Evolutionary conservation across 2,797 vertebrate genomes (phyloP), one percentile per base, ranked within the genome.

Genomic region (Monodelphis domestica): DNA sequence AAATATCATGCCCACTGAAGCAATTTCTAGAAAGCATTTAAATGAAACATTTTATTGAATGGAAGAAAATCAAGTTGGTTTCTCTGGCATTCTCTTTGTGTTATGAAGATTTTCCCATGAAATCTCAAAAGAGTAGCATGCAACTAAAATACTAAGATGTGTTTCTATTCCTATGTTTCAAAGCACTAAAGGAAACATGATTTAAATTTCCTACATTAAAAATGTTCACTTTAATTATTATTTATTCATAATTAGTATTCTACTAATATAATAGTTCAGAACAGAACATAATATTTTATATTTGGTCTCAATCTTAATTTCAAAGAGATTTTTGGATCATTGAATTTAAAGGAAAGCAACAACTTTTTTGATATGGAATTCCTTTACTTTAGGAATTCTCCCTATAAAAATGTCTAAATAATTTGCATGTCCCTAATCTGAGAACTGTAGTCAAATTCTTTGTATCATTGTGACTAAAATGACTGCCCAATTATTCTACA

Each of bases 121-220:
- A n/a, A n/a, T n/a, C n/a, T 97, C 91, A 92, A 89, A 94, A 96
- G 94, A 95, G 92, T 93, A 96, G 95, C 90, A 30, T 63, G 55
- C 92, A 54, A 56, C 6, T 91, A 26, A 95, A 50, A 17, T 78
- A 12, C 91, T 95, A 87, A 55, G 17, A 78, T 45, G 91, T 55
- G 89, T 95, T 91, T 90, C 70, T 93, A 54, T 78, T 53, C 91
- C 59, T 92, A 11, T 91, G 50, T 56, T 30, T 56, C 88, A 95
- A 88, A 2, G 59, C 11, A 54, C 26, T 30, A 2, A 90, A 26
- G 78, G 21, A 21, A 50, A 90, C 33, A 89, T 90, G 45, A 57
- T 33, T 94, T 91, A 54, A 3, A 24, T 89, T 63, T 89, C 53
- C 45, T 93, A 56, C 70, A 63, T 57, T 90, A 78, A 94, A 95